Conservation (phyloP, 2,888 invertebrate genomes). For the Dryocosmus kuriphilus region DNA sequence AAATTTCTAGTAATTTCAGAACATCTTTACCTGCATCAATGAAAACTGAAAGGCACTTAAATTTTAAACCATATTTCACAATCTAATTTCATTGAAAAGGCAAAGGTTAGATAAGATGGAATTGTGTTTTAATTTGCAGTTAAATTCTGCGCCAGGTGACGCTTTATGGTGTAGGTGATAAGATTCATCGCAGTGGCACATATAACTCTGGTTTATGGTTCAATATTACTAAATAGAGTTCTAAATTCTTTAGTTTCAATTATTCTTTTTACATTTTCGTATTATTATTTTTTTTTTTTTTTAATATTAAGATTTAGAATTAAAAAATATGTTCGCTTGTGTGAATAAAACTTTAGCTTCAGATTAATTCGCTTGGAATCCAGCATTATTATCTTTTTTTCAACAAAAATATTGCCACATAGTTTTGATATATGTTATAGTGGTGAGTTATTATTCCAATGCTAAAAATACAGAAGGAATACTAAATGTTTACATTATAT, state of each 20-base stretch:
- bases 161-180: constrained; percentile 6
- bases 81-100: constrained; percentile 9
- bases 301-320: too few relatives aligned
- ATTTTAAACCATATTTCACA: constrained; percentile 7
- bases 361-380: too few relatives aligned
- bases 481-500: too few relatives aligned
- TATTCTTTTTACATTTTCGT: too few relatives aligned
- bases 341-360: too few relatives aligned
- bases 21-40: not conserved
- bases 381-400: too few relatives aligned
- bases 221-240: not conserved
- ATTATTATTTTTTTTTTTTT: too few relatives aligned
- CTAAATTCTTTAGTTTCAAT: not conserved
- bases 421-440: too few relatives aligned
- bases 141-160: constrained; percentile 9
- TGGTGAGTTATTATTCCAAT: too few relatives aligned
- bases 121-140: not conserved
- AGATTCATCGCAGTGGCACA: not conserved
- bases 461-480: too few relatives aligned
- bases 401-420: too few relatives aligned
- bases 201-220: not conserved
- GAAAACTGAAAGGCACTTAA: constrained; percentile 2
- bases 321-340: too few relatives aligned
- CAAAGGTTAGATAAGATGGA: constrained; percentile 6
- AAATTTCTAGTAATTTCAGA: not conserved